Percentiles rank a stretch among this genome's conserved stretches.
Evolutionary conservation across 2,888 invertebrate species (phyloP).

Genomic region (Drosophila recens): DNA sequence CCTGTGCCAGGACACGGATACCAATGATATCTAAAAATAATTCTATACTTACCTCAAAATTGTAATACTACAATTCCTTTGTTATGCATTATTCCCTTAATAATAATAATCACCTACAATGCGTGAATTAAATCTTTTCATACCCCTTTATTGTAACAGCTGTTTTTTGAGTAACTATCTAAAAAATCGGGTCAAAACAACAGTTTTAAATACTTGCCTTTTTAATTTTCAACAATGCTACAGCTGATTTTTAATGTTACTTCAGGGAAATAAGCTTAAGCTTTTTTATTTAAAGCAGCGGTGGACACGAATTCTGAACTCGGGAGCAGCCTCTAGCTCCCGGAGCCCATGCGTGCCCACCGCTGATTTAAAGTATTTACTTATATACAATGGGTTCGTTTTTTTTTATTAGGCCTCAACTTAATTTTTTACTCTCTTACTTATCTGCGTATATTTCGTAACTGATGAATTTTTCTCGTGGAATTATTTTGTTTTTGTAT

Average conservation of each 20-base stretch:
- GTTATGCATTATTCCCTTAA: background rate
- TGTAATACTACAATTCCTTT: background rate
- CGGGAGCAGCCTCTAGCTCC: too few species aligned
- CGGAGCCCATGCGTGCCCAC: too few species aligned
- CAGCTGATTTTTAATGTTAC: background rate
- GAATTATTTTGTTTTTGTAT: too few species aligned
- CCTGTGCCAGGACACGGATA: conserved; percentile 71
- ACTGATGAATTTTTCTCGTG: too few species aligned
- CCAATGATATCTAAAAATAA: conserved; percentile 72
- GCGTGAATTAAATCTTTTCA: background rate
- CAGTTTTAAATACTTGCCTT: background rate
- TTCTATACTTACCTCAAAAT: background rate
- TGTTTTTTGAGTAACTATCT: background rate
- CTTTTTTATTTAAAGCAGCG: too few species aligned
- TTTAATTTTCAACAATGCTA: background rate
- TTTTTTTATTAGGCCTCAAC: too few species aligned
- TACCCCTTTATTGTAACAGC: background rate
- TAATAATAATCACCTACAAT: background rate
- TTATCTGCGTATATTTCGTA: too few species aligned
- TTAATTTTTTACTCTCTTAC: too few species aligned
- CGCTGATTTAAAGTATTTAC: too few species aligned
- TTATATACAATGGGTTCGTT: too few species aligned
- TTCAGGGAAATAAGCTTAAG: background rate
- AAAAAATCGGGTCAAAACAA: background rate
- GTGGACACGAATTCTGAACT: too few species aligned